Conservation (phyloP, 2,888 invertebrate species). For the Liposcelis brunnea region DNA sequence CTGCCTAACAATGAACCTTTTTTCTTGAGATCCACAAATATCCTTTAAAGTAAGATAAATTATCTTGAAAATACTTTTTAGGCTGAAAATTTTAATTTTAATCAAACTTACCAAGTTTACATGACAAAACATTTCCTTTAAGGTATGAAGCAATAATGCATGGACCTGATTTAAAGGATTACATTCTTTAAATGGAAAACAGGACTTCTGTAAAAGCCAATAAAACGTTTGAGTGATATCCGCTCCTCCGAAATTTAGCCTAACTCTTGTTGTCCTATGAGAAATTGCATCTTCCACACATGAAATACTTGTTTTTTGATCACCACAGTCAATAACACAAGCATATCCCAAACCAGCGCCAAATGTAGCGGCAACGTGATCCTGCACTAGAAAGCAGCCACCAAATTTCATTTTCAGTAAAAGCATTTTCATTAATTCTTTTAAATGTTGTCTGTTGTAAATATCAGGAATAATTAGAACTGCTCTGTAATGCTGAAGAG, state of each 20-base stretch:
- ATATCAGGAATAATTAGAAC: slow-evolving; percentile 81
- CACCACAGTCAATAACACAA: slow-evolving; percentile 89
- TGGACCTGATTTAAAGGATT: slow-evolving; percentile 56
- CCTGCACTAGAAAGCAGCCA: slow-evolving; percentile 58
- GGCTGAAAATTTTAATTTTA: neutral
- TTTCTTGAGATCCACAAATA: slow-evolving; percentile 74
- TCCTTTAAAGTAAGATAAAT: slow-evolving; percentile 30
- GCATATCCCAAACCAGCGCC: slow-evolving; percentile 71
- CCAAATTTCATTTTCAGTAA: slow-evolving; percentile 70
- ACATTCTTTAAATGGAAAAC: slow-evolving; percentile 76
- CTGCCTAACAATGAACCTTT: slow-evolving; percentile 55
- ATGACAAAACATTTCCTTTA: slow-evolving; percentile 84
- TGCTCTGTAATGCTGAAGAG: slow-evolving; percentile 56
- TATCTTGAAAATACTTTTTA: slow-evolving; percentile 14
- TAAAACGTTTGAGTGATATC: slow-evolving; percentile 81
- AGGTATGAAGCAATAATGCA: slow-evolving; percentile 56
- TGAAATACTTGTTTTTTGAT: slow-evolving; percentile 87
- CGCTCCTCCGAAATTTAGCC: slow-evolving; percentile 77
- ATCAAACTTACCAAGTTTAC: slow-evolving; percentile 45
- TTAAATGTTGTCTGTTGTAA: slow-evolving; percentile 68
- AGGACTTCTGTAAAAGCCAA: slow-evolving; percentile 75
- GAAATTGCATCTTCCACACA: slow-evolving; percentile 95
- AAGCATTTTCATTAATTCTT: slow-evolving; percentile 65
- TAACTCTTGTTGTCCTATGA: slow-evolving; percentile 62
- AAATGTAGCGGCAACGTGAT: slow-evolving; percentile 72